Conservation (phyloP, 2,113 vertebrate genomes). For the Parus major region DNA sequence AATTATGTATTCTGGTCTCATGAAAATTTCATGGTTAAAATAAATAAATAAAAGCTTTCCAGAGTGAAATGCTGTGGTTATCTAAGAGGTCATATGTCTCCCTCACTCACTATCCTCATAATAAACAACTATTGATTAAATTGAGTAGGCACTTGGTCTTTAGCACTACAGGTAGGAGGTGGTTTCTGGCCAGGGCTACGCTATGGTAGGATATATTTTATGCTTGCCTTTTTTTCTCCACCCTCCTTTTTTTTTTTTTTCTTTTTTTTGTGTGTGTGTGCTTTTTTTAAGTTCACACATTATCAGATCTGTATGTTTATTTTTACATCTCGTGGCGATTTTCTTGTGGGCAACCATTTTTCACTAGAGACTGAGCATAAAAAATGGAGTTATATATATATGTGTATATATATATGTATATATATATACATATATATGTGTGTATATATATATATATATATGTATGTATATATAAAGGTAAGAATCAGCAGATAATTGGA, state of each 20-base stretch:
- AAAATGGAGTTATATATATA: background rate
- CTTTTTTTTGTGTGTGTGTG: too few relatives aligned
- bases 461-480: background rate
- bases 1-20: background rate
- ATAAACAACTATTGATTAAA: background rate
- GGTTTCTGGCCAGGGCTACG: background rate
- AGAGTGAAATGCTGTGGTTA: background rate
- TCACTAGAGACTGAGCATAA: background rate
- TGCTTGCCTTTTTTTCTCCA: background rate
- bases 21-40: constrained; percentile 17
- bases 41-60: constrained; percentile 35
- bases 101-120: background rate
- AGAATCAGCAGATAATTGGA: background rate
- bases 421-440: too few relatives aligned
- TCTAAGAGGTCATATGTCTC: background rate
- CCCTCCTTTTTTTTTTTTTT: accelerated
- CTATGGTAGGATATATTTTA: background rate
- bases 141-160: background rate
- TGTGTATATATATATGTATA: background rate
- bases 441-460: too few relatives aligned
- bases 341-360: background rate
- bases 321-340: background rate
- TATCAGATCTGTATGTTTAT: background rate
- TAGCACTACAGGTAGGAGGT: background rate
- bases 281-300: background rate